phyloP scores from a whole-genome alignment of 1,140 invertebrate species.

The Berghia stephanieae region DNA sequence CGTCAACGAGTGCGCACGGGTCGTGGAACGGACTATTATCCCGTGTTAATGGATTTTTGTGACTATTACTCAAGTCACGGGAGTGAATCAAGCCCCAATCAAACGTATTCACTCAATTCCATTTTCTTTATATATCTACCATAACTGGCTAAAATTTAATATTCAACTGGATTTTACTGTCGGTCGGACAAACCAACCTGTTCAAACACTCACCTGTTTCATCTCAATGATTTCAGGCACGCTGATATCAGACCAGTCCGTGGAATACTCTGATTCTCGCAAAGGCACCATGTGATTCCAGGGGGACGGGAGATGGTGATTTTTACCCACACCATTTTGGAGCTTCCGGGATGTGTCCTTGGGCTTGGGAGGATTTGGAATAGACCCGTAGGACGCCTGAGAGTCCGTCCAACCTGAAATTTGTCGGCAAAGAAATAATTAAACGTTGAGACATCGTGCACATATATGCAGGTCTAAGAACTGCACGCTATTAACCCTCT shows the following conservation, averaged over 20 bases:
- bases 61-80: too few species aligned
- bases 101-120: neutral
- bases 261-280: slow-evolving; percentile 44
- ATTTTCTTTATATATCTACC: neutral
- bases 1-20: too few species aligned
- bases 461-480: neutral
- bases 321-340: neutral
- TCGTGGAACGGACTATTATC: too few species aligned
- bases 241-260: slow-evolving; percentile 48
- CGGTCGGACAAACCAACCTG: neutral
- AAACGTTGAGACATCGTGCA: neutral
- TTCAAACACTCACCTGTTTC: slow-evolving; percentile 47
- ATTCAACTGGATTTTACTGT: neutral
- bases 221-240: slow-evolving; percentile 43
- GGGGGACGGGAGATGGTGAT: neutral
- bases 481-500: too few species aligned
- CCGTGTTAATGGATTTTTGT: too few species aligned
- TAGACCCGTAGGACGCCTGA: slow-evolving; percentile 20
- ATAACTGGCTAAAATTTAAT: neutral
- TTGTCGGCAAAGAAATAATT: neutral
- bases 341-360: slow-evolving; percentile 23
- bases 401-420: neutral
- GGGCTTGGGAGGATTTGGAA: slow-evolving; percentile 10
- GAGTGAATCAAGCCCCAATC: neutral
- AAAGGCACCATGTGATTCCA: slow-evolving; percentile 37